These are phyloP conservation scores for Kryptolebias marmoratus DNA, from an alignment of 2,113 vertebrate species.

Conservation along the genomic window DNA sequence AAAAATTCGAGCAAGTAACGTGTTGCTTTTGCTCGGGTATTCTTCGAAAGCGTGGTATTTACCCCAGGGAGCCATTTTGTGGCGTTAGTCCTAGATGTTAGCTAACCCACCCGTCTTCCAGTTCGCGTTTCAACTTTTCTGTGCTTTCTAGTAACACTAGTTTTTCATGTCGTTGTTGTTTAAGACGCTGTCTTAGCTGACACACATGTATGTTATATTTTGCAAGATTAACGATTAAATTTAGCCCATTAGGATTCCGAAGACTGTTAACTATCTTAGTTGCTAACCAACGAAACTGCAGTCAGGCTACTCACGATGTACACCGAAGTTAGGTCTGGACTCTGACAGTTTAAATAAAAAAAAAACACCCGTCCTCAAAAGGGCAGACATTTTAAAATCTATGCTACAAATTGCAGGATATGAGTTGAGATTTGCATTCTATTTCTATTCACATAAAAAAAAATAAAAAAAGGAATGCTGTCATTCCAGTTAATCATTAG, in stretches of 20 bases:
- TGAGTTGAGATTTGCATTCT: too few species aligned
- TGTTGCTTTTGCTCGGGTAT: neutral
- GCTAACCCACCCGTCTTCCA: constrained; percentile 17
- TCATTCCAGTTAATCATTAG: too few species aligned
- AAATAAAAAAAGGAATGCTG: too few species aligned
- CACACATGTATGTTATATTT: accelerated
- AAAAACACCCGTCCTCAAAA: too few species aligned
- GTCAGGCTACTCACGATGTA: too few species aligned
- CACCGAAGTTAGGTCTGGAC: too few species aligned
- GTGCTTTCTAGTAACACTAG: neutral
- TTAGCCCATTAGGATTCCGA: neutral
- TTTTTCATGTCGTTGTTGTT: neutral
- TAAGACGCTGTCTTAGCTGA: neutral
- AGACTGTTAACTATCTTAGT: too few species aligned
- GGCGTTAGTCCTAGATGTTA: constrained; percentile 20
- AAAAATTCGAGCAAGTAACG: accelerated
- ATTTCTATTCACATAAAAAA: too few species aligned
- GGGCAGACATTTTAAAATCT: too few species aligned
- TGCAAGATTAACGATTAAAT: neutral
- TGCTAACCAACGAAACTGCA: too few species aligned
- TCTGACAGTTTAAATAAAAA: too few species aligned
- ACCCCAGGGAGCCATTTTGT: neutral
- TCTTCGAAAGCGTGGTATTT: neutral
- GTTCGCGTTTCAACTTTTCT: neutral
- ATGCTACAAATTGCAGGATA: too few species aligned